Conservation (phyloP, 2,797 vertebrate genomes). For the Xenopus petersii region DNA sequence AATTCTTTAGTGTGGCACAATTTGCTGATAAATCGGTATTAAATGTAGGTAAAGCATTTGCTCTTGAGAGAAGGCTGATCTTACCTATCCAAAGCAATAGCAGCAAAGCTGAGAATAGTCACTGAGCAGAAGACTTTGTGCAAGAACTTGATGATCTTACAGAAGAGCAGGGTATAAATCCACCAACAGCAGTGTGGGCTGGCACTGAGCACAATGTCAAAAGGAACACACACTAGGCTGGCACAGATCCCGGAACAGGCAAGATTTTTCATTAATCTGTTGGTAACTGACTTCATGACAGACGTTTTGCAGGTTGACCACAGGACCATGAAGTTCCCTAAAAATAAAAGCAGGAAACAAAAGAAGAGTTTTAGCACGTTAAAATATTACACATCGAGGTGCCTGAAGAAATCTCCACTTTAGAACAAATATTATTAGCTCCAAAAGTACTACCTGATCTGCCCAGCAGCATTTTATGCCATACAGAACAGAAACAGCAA, state of each 20-base stretch:
- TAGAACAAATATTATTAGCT: too few relatives aligned
- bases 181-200: conserved; percentile 93
- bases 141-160: conserved; percentile 90
- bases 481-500: too few relatives aligned
- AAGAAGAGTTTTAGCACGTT: neutral
- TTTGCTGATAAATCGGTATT: too few relatives aligned
- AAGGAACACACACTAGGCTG: conserved; percentile 89
- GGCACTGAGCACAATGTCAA: conserved; percentile 85
- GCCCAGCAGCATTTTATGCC: too few relatives aligned
- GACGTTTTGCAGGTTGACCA: conserved; percentile 94
- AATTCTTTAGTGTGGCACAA: too few relatives aligned
- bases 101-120: conserved; percentile 90
- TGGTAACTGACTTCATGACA: conserved; percentile 91
- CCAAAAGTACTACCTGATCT: too few relatives aligned
- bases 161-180: conserved; percentile 85
- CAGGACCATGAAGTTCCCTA: conserved; percentile 87
- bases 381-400: too few relatives aligned
- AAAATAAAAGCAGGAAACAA: conserved; percentile 28
- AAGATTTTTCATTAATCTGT: conserved; percentile 91
- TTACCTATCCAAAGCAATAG: conserved; percentile 95
- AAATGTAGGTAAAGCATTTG: too few relatives aligned
- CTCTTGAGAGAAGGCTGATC: conserved; percentile 7
- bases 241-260: conserved; percentile 92
- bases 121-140: conserved; percentile 96
- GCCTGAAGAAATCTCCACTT: too few relatives aligned